Conservation (phyloP, 2,888 invertebrate species). For the Calliopum simillimum region DNA sequence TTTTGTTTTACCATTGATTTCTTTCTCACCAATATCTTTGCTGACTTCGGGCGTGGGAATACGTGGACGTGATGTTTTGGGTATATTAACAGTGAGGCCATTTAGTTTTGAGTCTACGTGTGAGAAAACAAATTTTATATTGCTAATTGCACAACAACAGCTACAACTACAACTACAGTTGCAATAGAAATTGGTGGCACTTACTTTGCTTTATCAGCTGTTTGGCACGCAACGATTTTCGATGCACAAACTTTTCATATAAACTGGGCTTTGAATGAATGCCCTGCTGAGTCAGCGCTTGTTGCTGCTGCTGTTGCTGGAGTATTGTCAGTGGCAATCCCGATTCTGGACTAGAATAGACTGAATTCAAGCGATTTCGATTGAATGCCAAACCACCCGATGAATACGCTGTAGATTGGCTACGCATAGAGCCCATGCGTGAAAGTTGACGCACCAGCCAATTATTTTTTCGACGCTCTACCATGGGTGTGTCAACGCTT, state of each 20-base stretch:
- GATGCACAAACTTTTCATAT: conserved; percentile 84
- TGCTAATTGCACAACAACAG: not conserved
- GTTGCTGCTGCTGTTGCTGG: conserved; percentile 62
- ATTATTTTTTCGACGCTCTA: conserved; percentile 82
- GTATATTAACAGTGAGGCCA: conserved; percentile 69
- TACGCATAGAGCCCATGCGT: conserved; percentile 86
- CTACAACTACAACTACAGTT: not conserved
- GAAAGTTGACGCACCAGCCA: conserved; percentile 90
- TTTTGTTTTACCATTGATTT: conserved; percentile 72
- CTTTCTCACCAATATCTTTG: conserved; percentile 81
- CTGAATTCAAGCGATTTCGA: conserved; percentile 82
- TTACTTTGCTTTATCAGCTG: conserved; percentile 77
- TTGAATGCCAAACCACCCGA: conserved; percentile 78
- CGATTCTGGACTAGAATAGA: conserved; percentile 75
- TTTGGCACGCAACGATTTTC: conserved; percentile 73
- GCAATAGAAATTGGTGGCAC: conserved; percentile 41
- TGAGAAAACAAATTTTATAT: conserved; percentile 20
- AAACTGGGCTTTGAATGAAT: conserved; percentile 77
- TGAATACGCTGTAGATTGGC: conserved; percentile 87
- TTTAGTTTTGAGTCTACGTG: conserved; percentile 73
- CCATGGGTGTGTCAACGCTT: conserved; percentile 89
- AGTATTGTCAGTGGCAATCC: conserved; percentile 66
- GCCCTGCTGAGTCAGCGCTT: conserved; percentile 51
- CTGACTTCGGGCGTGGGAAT: conserved; percentile 91
- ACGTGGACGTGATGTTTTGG: conserved; percentile 81